phyloP scores from a whole-genome alignment of 1,140 invertebrate genomes.

The Calosoma granatense region DNA sequence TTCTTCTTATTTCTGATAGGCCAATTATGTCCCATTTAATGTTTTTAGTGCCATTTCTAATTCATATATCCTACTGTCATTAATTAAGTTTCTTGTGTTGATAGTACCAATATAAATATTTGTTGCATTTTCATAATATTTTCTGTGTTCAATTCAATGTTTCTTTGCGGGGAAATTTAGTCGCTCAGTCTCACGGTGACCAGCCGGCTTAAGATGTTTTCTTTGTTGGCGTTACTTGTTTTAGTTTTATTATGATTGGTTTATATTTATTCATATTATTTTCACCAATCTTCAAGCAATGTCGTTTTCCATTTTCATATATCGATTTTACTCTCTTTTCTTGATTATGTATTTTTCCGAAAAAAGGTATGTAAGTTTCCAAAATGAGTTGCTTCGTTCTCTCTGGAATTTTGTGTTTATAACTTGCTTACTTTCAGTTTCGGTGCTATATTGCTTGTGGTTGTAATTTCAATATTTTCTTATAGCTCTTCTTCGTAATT shows the following conservation, averaged over 20 bases:
- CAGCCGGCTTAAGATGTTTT: neutral
- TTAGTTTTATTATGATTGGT: neutral
- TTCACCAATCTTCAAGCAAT: neutral
- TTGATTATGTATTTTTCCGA: no score
- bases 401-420: no score
- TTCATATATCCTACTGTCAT: neutral
- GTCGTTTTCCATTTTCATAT: neutral
- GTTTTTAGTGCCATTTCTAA: neutral
- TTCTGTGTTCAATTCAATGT: no score
- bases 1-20: neutral
- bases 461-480: no score
- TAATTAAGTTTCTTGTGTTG: neutral
- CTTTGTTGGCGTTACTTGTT: neutral
- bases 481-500: neutral
- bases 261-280: neutral
- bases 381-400: no score
- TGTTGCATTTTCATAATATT: no score
- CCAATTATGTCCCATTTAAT: neutral
- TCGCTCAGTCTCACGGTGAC: neutral
- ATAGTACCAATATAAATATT: neutral
- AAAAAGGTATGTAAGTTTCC: no score
- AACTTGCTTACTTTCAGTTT: no score
- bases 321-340: neutral
- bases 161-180: neutral
- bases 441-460: no score